Evolutionary conservation across 1,140 invertebrate species (phyloP), one percentile per base, ranked within the genome.

Genomic region (Conopomorpha cramerella): DNA sequence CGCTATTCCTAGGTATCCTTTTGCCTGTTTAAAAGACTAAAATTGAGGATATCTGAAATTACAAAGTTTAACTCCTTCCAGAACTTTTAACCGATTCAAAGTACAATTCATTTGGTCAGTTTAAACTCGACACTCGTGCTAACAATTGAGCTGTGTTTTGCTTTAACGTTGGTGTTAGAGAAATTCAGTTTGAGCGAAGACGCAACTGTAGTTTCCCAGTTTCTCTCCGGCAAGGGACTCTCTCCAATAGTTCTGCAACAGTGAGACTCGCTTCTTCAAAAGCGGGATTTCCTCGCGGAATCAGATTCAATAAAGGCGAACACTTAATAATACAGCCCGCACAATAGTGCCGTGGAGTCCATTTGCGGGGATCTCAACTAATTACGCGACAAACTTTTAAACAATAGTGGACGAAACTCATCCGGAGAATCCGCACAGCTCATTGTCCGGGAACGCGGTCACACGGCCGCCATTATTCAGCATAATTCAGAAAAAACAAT

Each of bases 321-420:
- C 19, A 23, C 19, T 4, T 4, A 23, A 23, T 10, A 23, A 23
- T 23, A 49, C 36, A 44, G 49, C 51, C 45, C 49, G 44, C 47
- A 70, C 57, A 71, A 71, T 67, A 49, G 55, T 49, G 62, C 46
- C 60, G 61, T 59, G 52, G 46, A 63, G 51, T 64, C 59, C 49
- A 70, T 71, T 71, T 64, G 70, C 41, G 49, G 38, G 43, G 53
- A 74, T 67, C 60, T 66, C 51, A 62, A 72, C 66, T 74, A 74
- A 74, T 74, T 74, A 74, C 63, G 6, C 13, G 58, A 71, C 66
- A 66, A 74, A 72, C 65, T 74, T 72, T n/a, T 70, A 66, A 74
- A 74, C 70, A 74, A 74, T 74, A 72, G 65, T 74, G 63, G 67
- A 72, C 63, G 51, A 68, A 74, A 67, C 67, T 74, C 65, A 70